Conservation (phyloP, 2,797 vertebrate genomes). For the Pyrocephalus nanus region DNA sequence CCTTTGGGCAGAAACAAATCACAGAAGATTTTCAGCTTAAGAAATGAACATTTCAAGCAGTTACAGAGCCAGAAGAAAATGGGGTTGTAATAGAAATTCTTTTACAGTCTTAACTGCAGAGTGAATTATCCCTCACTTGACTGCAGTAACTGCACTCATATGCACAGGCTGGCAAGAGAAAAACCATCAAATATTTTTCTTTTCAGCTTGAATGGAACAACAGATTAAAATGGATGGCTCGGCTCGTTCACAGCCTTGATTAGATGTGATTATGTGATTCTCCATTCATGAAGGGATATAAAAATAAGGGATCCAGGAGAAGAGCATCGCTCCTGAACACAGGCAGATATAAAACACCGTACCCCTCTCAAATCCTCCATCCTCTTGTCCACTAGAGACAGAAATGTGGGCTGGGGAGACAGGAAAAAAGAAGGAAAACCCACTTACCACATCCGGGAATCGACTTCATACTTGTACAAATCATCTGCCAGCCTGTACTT, state of each 20-base stretch:
- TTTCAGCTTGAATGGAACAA: background rate
- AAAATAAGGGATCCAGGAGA: background rate
- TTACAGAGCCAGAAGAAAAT: conserved; percentile 21
- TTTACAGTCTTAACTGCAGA: background rate
- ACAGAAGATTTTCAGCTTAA: background rate
- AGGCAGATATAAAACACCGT: background rate
- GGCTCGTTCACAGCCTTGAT: background rate
- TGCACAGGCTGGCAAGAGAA: background rate
- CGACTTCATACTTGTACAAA: conserved; percentile 90
- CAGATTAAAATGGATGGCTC: conserved; percentile 15
- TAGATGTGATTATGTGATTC: background rate
- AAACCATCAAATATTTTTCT: background rate
- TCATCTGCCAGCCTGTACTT: conserved; percentile 95
- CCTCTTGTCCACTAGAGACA: background rate
- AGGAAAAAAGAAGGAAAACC: background rate
- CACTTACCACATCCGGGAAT: conserved; percentile 86
- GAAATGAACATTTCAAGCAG: background rate
- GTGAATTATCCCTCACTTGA: conserved; percentile 3
- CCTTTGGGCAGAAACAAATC: background rate
- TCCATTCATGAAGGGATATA: background rate
- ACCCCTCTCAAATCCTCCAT: background rate
- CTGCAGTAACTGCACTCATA: background rate
- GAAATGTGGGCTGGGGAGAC: background rate
- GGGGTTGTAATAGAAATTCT: conserved; percentile 6
- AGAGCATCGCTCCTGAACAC: background rate